Evolutionary conservation across 1,140 invertebrate species (phyloP), one percentile per base, ranked within the genome.

Genomic region (Aphelenchoides fujianensis): DNA sequence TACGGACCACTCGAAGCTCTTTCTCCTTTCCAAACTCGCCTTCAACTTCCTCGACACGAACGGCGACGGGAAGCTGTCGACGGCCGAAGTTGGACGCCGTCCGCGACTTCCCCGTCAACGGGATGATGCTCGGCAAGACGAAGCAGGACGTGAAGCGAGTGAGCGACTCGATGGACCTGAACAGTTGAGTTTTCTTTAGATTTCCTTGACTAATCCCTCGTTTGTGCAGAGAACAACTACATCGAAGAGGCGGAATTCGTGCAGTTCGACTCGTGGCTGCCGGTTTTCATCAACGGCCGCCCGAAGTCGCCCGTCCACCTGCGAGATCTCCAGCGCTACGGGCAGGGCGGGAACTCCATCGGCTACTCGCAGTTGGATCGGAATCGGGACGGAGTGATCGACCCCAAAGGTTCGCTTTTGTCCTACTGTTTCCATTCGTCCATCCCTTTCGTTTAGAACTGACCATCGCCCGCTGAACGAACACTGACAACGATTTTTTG

Each of bases 41-140:
- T 66, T 66, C 62, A 66, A 66, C 62, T 66, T 19, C 19, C 27
- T 66, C n/a, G 62, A 66, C 62, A 52, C 19, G 34, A 5, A 48
- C 62, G 62, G 62, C n/a, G 62, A 66, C 30, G 3, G 3, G 7
- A n/a, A 23, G 23, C 67, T 52, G 16, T 66, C 62, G 31, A 19
- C 5, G 19, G 30, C 16, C 5, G 62, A 66, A 67, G 67, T n/a
- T 66, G 5, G 30, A 5, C 27, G 31, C 31, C n/a, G 23, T 66
- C 5, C 23, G 34, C 23, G 27, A 48, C 19, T 59, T 67, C 19
- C 7, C 62, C 34, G 34, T 66, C 34, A 66, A 66, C 30, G 62
- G 62, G 23, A 7, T 66, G n/a, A n/a, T n/a, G n/a, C 3, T 19
- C 5, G 27, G 27, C 19, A 66, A 66, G 67, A 7, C 5, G 5